Percentiles rank a stretch among this genome's conserved stretches.
phyloP scores from a whole-genome alignment of 2,888 invertebrate genomes.

The Drosophila neoperkinsi region DNA sequence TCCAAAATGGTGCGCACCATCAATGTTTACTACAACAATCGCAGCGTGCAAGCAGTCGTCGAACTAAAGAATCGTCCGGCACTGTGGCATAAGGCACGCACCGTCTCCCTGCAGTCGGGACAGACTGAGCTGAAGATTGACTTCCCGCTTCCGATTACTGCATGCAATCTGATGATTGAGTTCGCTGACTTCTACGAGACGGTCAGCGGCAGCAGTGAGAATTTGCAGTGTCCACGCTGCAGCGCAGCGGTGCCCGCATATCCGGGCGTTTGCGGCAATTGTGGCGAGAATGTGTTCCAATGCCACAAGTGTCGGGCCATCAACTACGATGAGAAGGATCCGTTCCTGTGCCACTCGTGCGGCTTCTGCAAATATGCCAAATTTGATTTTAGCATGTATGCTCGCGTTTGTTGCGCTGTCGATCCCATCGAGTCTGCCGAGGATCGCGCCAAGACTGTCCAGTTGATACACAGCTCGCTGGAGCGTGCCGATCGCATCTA shows the following conservation, averaged over 20 bases:
- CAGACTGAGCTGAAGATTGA: conserved; percentile 99
- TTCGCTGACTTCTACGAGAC: conserved; percentile 99
- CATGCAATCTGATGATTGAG: conserved; percentile 99
- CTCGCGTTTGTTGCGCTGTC: conserved; percentile 97
- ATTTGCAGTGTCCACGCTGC: conserved; percentile 97
- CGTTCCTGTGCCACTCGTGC: conserved; percentile 99
- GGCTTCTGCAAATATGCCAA: conserved; percentile 99
- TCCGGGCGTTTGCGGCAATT: conserved; percentile 95
- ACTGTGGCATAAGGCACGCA: conserved; percentile 98
- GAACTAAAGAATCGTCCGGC: conserved; percentile 98
- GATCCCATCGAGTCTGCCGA: conserved; percentile 99
- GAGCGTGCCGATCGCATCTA: conserved; percentile 98
- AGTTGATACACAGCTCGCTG: conserved; percentile 94
- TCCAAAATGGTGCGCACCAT: conserved; percentile 98
- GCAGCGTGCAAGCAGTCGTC: conserved; percentile 97
- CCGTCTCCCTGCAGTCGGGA: conserved; percentile 94
- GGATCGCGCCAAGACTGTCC: conserved; percentile 97
- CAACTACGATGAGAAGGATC: conserved; percentile 99
- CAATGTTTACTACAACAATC: conserved; percentile 98
- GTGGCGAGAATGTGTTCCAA: conserved; percentile 99
- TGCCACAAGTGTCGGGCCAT: conserved; percentile 99
- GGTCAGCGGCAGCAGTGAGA: conserved; percentile 94
- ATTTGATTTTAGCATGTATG: conserved; percentile 97
- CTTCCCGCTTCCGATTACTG: conserved; percentile 98
- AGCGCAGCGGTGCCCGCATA: conserved; percentile 98